Base-by-base conservation (phyloP, 1,140 invertebrate species). In the Caenorhabditis briggsae region DNA sequence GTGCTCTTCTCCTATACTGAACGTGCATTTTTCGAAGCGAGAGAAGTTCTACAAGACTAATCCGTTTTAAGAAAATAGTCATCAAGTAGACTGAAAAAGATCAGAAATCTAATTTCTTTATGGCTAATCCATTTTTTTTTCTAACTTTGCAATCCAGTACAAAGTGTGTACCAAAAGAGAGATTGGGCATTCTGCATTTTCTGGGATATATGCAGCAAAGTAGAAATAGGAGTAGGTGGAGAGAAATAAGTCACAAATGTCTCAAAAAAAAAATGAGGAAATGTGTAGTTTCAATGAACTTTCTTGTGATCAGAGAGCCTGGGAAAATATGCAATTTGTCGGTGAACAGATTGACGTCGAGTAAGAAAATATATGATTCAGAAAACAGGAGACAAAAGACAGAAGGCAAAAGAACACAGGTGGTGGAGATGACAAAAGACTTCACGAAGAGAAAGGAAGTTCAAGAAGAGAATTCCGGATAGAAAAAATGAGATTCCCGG, bases 251-350 rank as follows among this genome's bases (percentile, higher is more conserved):
- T 8, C 20, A 46, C 33, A 70, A 11, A 46, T 46, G 16, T 33
- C 33, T 33, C 33, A 33, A 33, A 33, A 33, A 33, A 33, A 33
- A 3, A 33, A 33, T 2, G 33, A 33, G 3, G 33, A 33, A 33
- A 70, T 41, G 43, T 70, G 64, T 46, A 70, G 16, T 70, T 41
- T 70, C 46, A 18, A 18, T 46, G 64, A 70, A 70, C 64, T 70
- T 46, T 46, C n/a, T 70, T 46, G 9, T 70, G 64, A 46, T 70
- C 64, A n/a, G 14, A 18, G 64, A 70, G 43, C 41, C 41, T n/a
- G 5, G 3, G 20, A 70, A 41, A 61, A 33, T 25, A 61, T 25
- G 25, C 25, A 61, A 70, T 70, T 46, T 70, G 64, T n/a, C 56
- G 56, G 18, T 59, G 56, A 70, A 70, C 64, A 70, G 6, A 25